Evolutionary conservation across 2,888 invertebrate genomes (phyloP).

Genomic region (Anoncus sp.): DNA sequence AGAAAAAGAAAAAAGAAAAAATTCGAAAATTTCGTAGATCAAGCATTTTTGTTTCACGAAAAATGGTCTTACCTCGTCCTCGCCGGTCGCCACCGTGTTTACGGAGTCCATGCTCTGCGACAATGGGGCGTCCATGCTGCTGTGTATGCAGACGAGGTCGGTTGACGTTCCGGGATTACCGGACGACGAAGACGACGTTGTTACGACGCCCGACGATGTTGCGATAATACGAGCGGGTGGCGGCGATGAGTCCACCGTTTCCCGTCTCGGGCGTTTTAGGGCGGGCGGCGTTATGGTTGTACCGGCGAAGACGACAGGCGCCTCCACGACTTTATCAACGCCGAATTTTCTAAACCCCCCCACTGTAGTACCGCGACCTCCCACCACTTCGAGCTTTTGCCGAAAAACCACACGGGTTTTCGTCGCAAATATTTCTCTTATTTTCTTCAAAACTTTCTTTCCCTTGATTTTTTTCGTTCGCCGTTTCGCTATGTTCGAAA

Average conservation of each 20-base stretch:
- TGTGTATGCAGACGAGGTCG: constrained; percentile 82
- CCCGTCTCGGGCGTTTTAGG: constrained; percentile 83
- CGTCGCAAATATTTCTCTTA: no score
- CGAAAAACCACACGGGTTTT: no score
- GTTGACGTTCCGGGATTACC: constrained; percentile 80
- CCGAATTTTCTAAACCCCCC: constrained; percentile 67
- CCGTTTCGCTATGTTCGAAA: constrained; percentile 18
- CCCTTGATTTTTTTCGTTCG: neutral
- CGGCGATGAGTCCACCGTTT: constrained; percentile 82
- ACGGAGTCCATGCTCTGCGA: constrained; percentile 99
- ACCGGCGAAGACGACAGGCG: constrained; percentile 82
- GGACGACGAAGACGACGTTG: constrained; percentile 74
- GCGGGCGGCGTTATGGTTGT: constrained; percentile 83
- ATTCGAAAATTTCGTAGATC: neutral
- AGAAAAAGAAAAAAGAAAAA: neutral
- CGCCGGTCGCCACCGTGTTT: constrained; percentile 93
- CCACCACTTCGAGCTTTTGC: constrained; percentile 27
- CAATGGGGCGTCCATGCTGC: constrained; percentile 89
- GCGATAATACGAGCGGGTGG: constrained; percentile 79
- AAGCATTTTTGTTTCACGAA: neutral
- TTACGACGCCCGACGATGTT: constrained; percentile 55
- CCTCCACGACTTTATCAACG: constrained; percentile 78
- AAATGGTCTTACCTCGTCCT: constrained; percentile 95
- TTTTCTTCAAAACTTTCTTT: no score
- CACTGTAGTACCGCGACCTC: constrained; percentile 67